Conservation (phyloP, 2,888 invertebrate species). For the Urechis unicinctus region DNA sequence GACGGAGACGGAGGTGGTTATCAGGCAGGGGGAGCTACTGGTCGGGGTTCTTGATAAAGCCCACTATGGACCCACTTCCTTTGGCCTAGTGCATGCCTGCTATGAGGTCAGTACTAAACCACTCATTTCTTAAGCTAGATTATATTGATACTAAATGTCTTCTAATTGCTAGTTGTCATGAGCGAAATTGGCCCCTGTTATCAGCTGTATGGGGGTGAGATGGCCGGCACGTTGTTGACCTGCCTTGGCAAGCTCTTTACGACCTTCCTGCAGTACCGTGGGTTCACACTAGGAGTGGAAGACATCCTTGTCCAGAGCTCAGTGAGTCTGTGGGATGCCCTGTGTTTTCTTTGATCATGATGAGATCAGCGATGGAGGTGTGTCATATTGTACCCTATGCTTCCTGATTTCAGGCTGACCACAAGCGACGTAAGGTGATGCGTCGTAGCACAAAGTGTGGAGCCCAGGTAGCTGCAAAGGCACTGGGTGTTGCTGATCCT, state of each 20-base stretch:
- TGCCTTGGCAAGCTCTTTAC: conserved; percentile 90
- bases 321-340: conserved; percentile 6
- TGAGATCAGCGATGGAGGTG: background rate
- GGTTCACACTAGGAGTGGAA: conserved; percentile 90
- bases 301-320: conserved; percentile 75
- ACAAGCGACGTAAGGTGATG: conserved; percentile 60
- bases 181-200: background rate
- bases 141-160: background rate
- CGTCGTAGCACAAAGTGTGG: conserved; percentile 62
- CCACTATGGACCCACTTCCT: conserved; percentile 92
- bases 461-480: conserved; percentile 61
- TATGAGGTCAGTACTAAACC: conserved; percentile 61
- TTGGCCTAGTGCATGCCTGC: conserved; percentile 88
- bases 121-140: background rate
- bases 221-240: conserved; percentile 75
- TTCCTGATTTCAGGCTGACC: conserved; percentile 59
- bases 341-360: background rate
- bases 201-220: conserved; percentile 80
- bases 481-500: conserved; percentile 59
- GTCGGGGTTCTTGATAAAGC: conserved; percentile 92
- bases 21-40: conserved; percentile 79
- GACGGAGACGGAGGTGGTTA: conserved; percentile 87
- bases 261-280: conserved; percentile 75
- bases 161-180: background rate
- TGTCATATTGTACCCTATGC: background rate